Percentiles rank a stretch among this genome's conserved stretches.
Conservation (phyloP, 1,140 invertebrate genomes). For the Maniola jurtina region DNA sequence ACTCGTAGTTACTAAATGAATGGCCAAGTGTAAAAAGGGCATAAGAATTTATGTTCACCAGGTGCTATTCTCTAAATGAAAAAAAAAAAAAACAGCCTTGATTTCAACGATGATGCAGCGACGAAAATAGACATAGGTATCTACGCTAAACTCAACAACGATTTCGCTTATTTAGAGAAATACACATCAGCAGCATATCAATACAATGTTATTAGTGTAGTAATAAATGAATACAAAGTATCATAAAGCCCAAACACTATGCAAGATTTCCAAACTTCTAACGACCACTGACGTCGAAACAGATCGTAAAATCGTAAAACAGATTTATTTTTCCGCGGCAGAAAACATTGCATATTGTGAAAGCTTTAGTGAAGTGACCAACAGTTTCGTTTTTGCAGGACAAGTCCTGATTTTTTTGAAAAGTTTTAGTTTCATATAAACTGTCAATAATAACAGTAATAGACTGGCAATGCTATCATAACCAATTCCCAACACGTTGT, state of each 20-base stretch:
- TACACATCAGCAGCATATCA: background rate
- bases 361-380: slow-evolving; percentile 14
- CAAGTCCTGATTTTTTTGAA: background rate
- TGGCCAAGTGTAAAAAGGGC: background rate
- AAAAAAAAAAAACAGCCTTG: no score
- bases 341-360: slow-evolving; percentile 26
- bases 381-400: background rate
- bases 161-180: background rate
- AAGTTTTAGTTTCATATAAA: no score
- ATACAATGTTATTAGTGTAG: slow-evolving; percentile 1
- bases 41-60: background rate
- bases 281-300: slow-evolving; percentile 22
- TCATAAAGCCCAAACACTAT: slow-evolving; percentile 16
- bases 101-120: no score
- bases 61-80: no score
- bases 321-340: slow-evolving; percentile 33
- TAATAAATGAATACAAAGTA: slow-evolving; percentile 8
- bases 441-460: no score
- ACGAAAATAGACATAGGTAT: no score
- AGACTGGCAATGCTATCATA: no score
- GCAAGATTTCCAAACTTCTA: slow-evolving; percentile 17
- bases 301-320: slow-evolving; percentile 31
- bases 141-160: no score
- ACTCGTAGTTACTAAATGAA: no score
- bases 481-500: no score